A percentile compares a stretch with the other conserved stretches of the same genome.
phyloP scores from a whole-genome alignment of 2,113 vertebrate species.

The Lepisosteus osseus region DNA sequence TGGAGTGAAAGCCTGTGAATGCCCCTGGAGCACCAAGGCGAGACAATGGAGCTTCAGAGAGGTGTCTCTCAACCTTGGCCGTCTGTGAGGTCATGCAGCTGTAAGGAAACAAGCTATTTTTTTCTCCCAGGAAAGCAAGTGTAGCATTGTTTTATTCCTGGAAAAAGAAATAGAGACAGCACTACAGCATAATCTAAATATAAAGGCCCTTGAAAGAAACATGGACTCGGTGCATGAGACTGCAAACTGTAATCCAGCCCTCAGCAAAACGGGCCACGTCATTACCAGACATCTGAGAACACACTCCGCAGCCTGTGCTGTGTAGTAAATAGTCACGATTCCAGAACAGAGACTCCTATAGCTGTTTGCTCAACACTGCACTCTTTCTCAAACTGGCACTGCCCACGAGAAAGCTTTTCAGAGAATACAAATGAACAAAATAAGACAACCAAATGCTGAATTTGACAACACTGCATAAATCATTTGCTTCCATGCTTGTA shows the following conservation, averaged over 20 bases:
- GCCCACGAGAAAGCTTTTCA: not conserved
- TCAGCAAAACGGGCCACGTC: not conserved
- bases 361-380: not conserved
- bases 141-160: conserved; percentile 18
- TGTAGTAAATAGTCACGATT: not conserved
- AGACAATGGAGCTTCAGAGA: conserved; percentile 14
- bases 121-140: conserved; percentile 8
- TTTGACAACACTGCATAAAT: too few species aligned
- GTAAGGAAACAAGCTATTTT: conserved; percentile 23
- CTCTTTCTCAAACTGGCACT: not conserved
- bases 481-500: too few species aligned
- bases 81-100: not conserved
- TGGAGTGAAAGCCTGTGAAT: too few species aligned
- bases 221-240: not conserved
- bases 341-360: conserved; percentile 7
- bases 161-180: conserved; percentile 10
- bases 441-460: too few species aligned
- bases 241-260: not conserved
- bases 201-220: conserved; percentile 1
- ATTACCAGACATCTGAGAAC: not conserved
- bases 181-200: conserved; percentile 3
- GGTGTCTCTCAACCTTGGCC: not conserved
- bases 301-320: not conserved
- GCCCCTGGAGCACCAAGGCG: not conserved
- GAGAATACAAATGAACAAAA: too few species aligned